phyloP scores from a whole-genome alignment of 1,140 invertebrate species.

The Phocides pigmalion region DNA sequence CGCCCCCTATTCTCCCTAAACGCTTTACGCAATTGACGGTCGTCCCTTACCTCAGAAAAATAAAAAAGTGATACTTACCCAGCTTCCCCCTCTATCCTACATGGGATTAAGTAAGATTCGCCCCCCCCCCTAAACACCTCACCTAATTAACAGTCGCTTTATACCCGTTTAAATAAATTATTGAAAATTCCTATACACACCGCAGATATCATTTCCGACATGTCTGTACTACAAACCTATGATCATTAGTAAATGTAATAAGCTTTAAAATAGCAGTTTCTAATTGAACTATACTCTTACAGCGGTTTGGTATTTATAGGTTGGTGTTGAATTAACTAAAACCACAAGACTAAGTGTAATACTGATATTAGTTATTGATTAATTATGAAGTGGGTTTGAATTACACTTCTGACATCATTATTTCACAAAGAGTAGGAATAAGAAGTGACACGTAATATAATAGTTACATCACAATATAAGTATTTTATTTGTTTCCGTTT shows the following conservation, averaged over 20 bases:
- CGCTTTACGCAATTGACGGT: too few species aligned
- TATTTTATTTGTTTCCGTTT: slow-evolving; percentile 22
- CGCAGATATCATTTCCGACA: too few species aligned
- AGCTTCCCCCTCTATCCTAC: too few species aligned
- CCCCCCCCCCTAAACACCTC: too few species aligned
- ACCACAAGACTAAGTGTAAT: slow-evolving; percentile 32
- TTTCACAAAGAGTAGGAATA: slow-evolving; percentile 16
- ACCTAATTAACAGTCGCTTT: too few species aligned
- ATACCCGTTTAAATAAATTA: too few species aligned
- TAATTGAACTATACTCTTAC: slow-evolving; percentile 28
- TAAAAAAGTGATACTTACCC: too few species aligned
- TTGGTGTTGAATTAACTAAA: slow-evolving; percentile 30
- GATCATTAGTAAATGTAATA: slow-evolving; percentile 19
- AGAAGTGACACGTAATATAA: slow-evolving; percentile 12
- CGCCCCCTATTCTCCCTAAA: too few species aligned
- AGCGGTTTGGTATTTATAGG: slow-evolving; percentile 32
- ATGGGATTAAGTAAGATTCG: too few species aligned
- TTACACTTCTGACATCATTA: slow-evolving; percentile 25
- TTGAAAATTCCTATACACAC: too few species aligned
- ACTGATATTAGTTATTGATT: slow-evolving; percentile 34
- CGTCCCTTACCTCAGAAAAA: too few species aligned
- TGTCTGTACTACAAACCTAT: too few species aligned
- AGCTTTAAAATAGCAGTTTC: slow-evolving; percentile 11
- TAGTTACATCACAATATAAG: slow-evolving; percentile 13
- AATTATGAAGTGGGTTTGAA: slow-evolving; percentile 22